phyloP scores from a whole-genome alignment of 2,797 vertebrate genomes.

The Protonibea diacanthus region DNA sequence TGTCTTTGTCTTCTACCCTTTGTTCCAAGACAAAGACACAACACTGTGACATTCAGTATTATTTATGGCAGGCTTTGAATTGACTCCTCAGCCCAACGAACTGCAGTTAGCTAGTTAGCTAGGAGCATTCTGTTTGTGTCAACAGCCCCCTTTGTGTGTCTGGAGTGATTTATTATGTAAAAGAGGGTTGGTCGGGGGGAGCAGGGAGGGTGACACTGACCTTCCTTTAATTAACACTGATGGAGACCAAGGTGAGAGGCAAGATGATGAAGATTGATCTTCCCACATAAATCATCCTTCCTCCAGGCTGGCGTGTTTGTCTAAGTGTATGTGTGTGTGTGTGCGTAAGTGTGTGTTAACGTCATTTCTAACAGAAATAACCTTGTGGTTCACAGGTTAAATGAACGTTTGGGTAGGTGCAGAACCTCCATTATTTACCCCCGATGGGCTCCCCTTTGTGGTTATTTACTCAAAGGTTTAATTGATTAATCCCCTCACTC shows the following conservation, averaged over 20 bases:
- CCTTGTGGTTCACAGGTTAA: slow-evolving; percentile 95
- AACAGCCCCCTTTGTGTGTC: slow-evolving; percentile 88
- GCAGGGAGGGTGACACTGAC: slow-evolving; percentile 98
- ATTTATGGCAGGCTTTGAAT: slow-evolving; percentile 83
- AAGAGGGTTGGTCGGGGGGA: slow-evolving; percentile 92
- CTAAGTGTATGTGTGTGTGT: slow-evolving; percentile 37
- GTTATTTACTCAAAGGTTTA: slow-evolving; percentile 72
- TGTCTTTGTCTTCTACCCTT: slow-evolving; percentile 73
- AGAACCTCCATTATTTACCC: slow-evolving; percentile 84
- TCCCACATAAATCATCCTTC: slow-evolving; percentile 95
- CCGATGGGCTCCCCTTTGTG: slow-evolving; percentile 73
- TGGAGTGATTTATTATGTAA: slow-evolving; percentile 98
- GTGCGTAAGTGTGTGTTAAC: slow-evolving; percentile 72
- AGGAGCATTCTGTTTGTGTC: slow-evolving; percentile 89
- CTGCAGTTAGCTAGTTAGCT: slow-evolving; percentile 83
- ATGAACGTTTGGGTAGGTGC: slow-evolving; percentile 82
- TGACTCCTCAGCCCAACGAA: slow-evolving; percentile 76
- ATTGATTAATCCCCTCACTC: slow-evolving; percentile 76
- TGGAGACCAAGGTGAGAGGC: slow-evolving; percentile 98
- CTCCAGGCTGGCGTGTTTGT: slow-evolving; percentile 73
- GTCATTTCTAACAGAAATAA: slow-evolving; percentile 91
- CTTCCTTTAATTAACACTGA: slow-evolving; percentile 99
- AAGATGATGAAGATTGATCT: slow-evolving; percentile 94
- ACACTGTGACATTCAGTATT: slow-evolving; percentile 75
- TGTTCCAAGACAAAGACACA: slow-evolving; percentile 78